A percentile compares a stretch with the other conserved stretches of the same genome.
Evolutionary conservation across 2,113 vertebrate species (phyloP).

Genomic region (Catharus bicknelli): DNA sequence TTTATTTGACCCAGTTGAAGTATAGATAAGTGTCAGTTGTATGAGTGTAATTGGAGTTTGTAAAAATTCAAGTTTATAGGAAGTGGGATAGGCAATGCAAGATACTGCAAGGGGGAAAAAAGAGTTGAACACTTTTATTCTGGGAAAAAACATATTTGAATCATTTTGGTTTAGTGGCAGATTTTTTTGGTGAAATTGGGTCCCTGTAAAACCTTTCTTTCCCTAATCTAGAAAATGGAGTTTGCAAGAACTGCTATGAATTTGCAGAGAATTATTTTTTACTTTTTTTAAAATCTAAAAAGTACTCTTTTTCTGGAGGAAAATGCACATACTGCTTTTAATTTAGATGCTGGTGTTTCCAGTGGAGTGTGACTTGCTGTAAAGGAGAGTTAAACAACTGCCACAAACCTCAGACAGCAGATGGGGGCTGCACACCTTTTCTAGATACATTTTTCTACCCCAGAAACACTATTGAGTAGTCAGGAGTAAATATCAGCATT

Average conservation of each 20-base stretch:
- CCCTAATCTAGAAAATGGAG: not conserved
- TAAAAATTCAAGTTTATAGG: not conserved
- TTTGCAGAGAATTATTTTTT: not conserved
- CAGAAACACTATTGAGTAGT: not conserved
- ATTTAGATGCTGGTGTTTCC: not conserved
- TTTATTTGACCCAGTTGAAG: not conserved
- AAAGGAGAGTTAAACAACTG: not conserved
- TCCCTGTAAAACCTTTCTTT: not conserved
- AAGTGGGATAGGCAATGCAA: not conserved
- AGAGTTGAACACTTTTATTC: not conserved
- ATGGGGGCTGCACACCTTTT: not conserved
- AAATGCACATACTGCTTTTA: not conserved
- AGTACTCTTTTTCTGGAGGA: not conserved
- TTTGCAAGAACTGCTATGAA: not conserved
- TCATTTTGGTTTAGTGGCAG: not conserved
- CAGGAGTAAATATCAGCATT: not conserved
- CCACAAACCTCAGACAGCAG: too few species aligned
- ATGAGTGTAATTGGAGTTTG: not conserved
- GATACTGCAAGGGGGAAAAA: not conserved
- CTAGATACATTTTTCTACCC: not conserved
- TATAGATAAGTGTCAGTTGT: not conserved
- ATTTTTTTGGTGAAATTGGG: not conserved
- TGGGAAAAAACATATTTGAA: not conserved
- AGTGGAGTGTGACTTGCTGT: not conserved
- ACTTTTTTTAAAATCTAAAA: not conserved